phyloP scores from a whole-genome alignment of 2,888 invertebrate species.

The Folsomia manolachei region DNA sequence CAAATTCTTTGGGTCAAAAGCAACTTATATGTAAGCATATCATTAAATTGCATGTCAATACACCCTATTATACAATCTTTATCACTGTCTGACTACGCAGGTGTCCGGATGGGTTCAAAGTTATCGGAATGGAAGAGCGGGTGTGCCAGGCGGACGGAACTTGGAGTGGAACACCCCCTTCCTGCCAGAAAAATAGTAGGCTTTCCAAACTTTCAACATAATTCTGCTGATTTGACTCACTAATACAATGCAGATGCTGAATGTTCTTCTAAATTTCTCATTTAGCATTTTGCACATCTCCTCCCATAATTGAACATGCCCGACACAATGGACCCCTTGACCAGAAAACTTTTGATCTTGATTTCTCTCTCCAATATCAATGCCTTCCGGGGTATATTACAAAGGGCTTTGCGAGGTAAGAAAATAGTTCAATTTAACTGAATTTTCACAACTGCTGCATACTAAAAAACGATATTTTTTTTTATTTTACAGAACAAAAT shows the following conservation, averaged over 20 bases:
- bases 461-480: too few species aligned
- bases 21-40: constrained; percentile 76
- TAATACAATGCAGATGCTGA: neutral
- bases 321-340: constrained; percentile 83
- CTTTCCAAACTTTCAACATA: constrained; percentile 31
- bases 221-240: constrained; percentile 5
- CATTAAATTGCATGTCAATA: too few species aligned
- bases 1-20: constrained; percentile 75
- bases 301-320: constrained; percentile 79
- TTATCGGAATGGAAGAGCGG: constrained; percentile 79
- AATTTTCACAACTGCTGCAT: too few species aligned
- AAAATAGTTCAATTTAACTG: too few species aligned
- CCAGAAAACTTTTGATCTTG: constrained; percentile 83
- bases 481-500: constrained; percentile 68
- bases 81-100: too few species aligned
- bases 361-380: constrained; percentile 85
- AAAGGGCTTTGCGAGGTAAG: constrained; percentile 70
- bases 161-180: constrained; percentile 79
- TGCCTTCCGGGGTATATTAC: constrained; percentile 92
- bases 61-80: too few species aligned
- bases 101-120: constrained; percentile 85
- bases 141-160: constrained; percentile 78
- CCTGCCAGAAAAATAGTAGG: constrained; percentile 80
- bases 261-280: neutral
- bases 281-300: constrained; percentile 72